phyloP scores from a whole-genome alignment of 2,888 invertebrate species.

The Ectemnius continuus region DNA sequence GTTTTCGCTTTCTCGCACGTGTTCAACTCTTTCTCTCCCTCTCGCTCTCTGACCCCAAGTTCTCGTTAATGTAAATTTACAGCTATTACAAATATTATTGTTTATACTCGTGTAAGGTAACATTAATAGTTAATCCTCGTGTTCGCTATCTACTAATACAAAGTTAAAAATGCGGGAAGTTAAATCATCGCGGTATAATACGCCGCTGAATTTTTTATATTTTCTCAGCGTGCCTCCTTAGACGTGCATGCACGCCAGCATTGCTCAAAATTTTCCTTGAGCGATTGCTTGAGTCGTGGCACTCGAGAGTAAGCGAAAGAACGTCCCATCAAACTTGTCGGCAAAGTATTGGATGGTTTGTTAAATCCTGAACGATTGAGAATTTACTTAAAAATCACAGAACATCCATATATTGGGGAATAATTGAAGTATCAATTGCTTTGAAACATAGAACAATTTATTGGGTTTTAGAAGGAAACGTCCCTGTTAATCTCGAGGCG shows the following conservation, averaged over 20 bases:
- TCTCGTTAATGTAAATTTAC: constrained; percentile 64
- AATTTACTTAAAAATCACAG: too few relatives aligned
- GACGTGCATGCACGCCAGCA: constrained; percentile 39
- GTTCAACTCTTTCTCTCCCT: constrained; percentile 12
- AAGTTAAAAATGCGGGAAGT: constrained; percentile 74
- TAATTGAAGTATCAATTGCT: too few relatives aligned
- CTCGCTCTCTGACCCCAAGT: constrained; percentile 33
- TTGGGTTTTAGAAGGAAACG: too few relatives aligned
- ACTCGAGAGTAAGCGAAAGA: constrained; percentile 36
- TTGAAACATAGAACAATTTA: too few relatives aligned
- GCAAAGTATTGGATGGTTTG: too few relatives aligned
- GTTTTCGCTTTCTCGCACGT: too few relatives aligned
- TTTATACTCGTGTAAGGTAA: constrained; percentile 65
- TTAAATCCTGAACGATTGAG: too few relatives aligned
- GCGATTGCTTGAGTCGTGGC: constrained; percentile 21
- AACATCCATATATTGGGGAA: too few relatives aligned
- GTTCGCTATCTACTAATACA: constrained; percentile 68
- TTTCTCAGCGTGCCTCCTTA: constrained; percentile 14
- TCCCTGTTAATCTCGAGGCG: too few relatives aligned
- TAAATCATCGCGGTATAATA: constrained; percentile 54
- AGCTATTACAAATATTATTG: constrained; percentile 72
- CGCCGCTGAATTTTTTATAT: constrained; percentile 48
- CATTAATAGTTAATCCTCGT: constrained; percentile 64
- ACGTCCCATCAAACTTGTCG: constrained; percentile 13
- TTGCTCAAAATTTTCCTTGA: constrained; percentile 21